Conservation (phyloP, 2,888 invertebrate genomes). For the Digitonthophagus gazella region DNA sequence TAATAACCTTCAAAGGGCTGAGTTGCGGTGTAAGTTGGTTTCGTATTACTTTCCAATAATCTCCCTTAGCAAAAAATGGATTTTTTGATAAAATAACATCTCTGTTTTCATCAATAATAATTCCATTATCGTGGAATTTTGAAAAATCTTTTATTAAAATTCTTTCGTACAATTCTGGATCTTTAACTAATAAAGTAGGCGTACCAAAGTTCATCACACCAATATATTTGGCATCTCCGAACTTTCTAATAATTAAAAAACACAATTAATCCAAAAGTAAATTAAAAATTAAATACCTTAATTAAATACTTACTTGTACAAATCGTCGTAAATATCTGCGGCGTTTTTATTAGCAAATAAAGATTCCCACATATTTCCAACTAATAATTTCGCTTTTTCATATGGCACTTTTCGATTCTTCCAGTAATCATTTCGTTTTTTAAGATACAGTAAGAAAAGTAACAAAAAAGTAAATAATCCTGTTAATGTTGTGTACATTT, state of each 20-base stretch:
- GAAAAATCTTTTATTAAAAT: constrained; percentile 30
- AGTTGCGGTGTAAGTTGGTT: constrained; percentile 40
- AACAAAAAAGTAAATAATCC: constrained; percentile 1
- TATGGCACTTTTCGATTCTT: constrained; percentile 10
- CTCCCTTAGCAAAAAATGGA: constrained; percentile 30
- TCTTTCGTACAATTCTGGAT: constrained; percentile 27
- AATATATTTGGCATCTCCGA: constrained; percentile 15
- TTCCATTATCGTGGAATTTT: constrained; percentile 27
- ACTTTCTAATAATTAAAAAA: neutral
- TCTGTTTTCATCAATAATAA: constrained; percentile 26
- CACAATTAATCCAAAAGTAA: neutral
- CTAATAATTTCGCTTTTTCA: neutral
- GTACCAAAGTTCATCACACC: constrained; percentile 29
- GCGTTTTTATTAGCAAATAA: neutral
- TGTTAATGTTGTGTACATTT: constrained; percentile 4
- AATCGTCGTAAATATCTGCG: constrained; percentile 5
- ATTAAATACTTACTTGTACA: constrained; percentile 10
- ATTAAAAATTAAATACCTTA: neutral
- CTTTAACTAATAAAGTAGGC: constrained; percentile 26
- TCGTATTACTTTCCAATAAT: constrained; percentile 29
- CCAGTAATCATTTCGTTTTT: constrained; percentile 13
- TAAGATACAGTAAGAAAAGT: constrained; percentile 3
- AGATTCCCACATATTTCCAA: constrained; percentile 12
- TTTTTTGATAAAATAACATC: constrained; percentile 29
- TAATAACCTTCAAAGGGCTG: constrained; percentile 40